Percentiles rank a stretch among this genome's conserved stretches.
These are phyloP conservation scores for Todus mexicanus DNA, from an alignment of 2,797 vertebrate species.

Conservation along the genomic window DNA sequence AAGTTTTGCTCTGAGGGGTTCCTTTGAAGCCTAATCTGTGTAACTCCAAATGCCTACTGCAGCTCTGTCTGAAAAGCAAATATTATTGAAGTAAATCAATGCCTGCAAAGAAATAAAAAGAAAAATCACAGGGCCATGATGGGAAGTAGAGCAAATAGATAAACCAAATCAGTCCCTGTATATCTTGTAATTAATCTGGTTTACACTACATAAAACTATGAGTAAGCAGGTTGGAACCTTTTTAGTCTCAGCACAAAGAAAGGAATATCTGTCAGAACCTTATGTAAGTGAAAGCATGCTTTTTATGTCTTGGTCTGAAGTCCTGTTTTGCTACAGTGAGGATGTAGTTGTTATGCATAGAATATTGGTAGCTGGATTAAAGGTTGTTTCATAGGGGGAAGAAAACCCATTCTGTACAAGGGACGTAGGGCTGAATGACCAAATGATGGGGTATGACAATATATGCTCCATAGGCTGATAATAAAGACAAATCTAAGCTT, in stretches of 20 bases:
- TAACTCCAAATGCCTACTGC: not conserved
- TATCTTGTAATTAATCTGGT: not conserved
- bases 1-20: not conserved
- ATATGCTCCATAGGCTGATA: not conserved
- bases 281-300: not conserved
- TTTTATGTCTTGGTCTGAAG: not conserved
- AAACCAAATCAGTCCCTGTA: not conserved
- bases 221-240: not conserved
- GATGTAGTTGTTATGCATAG: not conserved
- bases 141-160: not conserved
- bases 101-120: not conserved
- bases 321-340: not conserved
- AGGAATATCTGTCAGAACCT: not conserved
- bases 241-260: not conserved
- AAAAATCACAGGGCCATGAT: not conserved
- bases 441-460: fast-evolving
- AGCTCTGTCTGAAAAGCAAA: not conserved
- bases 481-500: not conserved
- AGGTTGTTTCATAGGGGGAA: not conserved
- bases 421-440: not conserved
- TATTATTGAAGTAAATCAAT: not conserved
- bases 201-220: not conserved
- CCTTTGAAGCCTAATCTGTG: not conserved
- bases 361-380: not conserved
- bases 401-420: not conserved